phyloP scores from a whole-genome alignment of 2,888 invertebrate species.

The Cantharis rustica region DNA sequence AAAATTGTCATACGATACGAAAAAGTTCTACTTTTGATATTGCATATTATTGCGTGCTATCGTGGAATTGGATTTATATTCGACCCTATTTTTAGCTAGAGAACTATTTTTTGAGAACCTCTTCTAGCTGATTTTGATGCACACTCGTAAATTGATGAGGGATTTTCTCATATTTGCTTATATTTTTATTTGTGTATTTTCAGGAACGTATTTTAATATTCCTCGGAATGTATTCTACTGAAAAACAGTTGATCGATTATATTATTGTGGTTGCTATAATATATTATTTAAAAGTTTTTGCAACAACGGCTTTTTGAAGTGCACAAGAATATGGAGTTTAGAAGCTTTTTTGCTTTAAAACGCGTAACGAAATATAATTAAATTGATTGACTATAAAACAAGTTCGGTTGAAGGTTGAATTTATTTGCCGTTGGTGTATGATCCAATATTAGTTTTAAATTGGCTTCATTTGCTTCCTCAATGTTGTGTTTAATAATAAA shows the following conservation, averaged over 20 bases:
- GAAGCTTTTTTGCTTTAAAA: neutral
- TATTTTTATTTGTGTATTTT: neutral
- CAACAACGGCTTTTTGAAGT: neutral
- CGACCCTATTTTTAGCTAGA: conserved; percentile 10
- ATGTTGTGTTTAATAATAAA: neutral
- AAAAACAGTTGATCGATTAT: neutral
- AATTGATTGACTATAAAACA: neutral
- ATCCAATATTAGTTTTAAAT: neutral
- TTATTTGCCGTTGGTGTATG: neutral
- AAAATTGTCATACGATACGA: neutral
- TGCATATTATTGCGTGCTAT: conserved; percentile 11
- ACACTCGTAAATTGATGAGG: neutral
- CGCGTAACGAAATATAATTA: neutral
- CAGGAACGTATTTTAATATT: neutral
- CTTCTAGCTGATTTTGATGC: conserved; percentile 6
- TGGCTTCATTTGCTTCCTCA: neutral
- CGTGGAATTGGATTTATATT: conserved; percentile 12
- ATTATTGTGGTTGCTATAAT: neutral
- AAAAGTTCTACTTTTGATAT: neutral
- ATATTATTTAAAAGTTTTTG: neutral
- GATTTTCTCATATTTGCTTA: neutral
- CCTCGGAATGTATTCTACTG: neutral
- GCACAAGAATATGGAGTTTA: neutral
- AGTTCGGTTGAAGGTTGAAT: neutral
- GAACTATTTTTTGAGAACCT: conserved; percentile 12